Evolutionary conservation across 1,140 invertebrate genomes (phyloP).

Genomic region (Dreissena rostriformis): DNA sequence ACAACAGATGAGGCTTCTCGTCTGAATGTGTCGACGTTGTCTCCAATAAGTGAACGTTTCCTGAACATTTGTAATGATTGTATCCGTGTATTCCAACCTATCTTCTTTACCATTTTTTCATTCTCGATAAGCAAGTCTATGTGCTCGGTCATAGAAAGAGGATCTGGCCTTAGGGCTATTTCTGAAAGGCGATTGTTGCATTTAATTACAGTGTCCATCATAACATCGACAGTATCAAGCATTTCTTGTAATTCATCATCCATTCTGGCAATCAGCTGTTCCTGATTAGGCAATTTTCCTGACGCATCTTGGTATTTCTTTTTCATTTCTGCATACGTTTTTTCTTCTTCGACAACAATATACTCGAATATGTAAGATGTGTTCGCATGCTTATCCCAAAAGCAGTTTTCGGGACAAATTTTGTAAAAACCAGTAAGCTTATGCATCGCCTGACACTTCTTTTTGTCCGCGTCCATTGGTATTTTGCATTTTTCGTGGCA

Average conservation of each 20-base stretch:
- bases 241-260: neutral
- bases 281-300: neutral
- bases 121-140: slow-evolving; percentile 13
- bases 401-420: slow-evolving; percentile 39
- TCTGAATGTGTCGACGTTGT: neutral
- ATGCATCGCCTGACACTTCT: neutral
- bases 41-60: neutral
- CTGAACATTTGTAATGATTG: neutral
- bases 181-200: slow-evolving; percentile 19
- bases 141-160: neutral
- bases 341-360: neutral
- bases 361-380: slow-evolving; percentile 13
- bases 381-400: slow-evolving; percentile 50
- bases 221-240: neutral
- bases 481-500: slow-evolving; percentile 34
- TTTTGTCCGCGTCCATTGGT: slow-evolving; percentile 20
- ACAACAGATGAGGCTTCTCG: no score
- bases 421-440: slow-evolving; percentile 19
- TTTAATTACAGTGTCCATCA: neutral
- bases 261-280: neutral
- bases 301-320: neutral
- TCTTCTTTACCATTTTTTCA: slow-evolving; percentile 2
- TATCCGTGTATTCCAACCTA: neutral
- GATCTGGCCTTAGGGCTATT: slow-evolving; percentile 7
- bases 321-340: slow-evolving; percentile 8